Percentiles rank a stretch among this genome's conserved stretches.
Evolutionary conservation across 1,140 invertebrate genomes (phyloP).

Genomic region (Drosophila burlai): DNA sequence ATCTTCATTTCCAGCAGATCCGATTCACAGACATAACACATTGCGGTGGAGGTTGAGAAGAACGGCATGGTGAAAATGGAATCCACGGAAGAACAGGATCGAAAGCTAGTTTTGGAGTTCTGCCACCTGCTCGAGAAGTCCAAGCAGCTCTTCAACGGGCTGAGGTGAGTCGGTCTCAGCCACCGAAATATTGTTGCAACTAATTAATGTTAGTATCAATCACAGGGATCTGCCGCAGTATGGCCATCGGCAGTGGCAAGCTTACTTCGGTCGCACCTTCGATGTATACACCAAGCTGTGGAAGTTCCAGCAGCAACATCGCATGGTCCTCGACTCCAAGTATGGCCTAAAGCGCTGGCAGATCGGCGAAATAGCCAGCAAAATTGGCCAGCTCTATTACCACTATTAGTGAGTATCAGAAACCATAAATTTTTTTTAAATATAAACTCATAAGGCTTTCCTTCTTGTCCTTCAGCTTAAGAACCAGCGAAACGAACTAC

Average conservation of each 20-base stretch:
- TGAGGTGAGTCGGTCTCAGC: conserved; percentile 88
- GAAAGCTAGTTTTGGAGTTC: conserved; percentile 98
- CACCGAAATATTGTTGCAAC: background rate
- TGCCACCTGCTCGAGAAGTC: conserved; percentile 98
- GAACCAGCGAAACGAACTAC: conserved; percentile 98
- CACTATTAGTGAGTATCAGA: conserved; percentile 94
- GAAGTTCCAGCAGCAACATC: conserved; percentile 99
- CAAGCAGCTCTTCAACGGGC: conserved; percentile 98
- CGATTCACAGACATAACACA: conserved; percentile 77
- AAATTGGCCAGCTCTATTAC: conserved; percentile 99
- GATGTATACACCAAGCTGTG: conserved; percentile 99
- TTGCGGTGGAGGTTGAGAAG: conserved; percentile 76
- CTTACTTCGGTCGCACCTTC: conserved; percentile 98
- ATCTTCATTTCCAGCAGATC: conserved; percentile 51
- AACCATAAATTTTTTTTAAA: too few species aligned
- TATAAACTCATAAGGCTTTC: too few species aligned
- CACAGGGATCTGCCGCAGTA: conserved; percentile 97
- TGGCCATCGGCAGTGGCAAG: conserved; percentile 99
- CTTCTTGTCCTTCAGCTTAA: conserved; percentile 87
- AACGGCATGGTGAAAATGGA: conserved; percentile 88
- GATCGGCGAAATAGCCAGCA: conserved; percentile 99
- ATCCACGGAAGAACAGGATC: conserved; percentile 93
- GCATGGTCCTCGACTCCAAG: conserved; percentile 95
- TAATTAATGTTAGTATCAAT: conserved; percentile 1
- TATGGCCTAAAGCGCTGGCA: conserved; percentile 99